Base-by-base conservation (phyloP, 2,797 vertebrate genomes). In the Falco naumanni region DNA sequence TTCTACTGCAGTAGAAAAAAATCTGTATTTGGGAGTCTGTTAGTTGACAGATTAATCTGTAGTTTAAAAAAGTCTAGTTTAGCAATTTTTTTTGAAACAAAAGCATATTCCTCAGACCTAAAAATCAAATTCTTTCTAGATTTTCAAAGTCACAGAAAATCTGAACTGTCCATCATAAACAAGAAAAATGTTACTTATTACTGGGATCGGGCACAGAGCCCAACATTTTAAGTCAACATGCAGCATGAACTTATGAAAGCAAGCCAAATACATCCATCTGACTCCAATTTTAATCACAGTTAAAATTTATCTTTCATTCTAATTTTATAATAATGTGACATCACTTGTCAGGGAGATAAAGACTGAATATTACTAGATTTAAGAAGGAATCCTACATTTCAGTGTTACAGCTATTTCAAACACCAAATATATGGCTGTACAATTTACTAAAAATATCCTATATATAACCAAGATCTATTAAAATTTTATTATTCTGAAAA, bases 191-290 rank as follows among this genome's bases (percentile, higher is more conserved):
- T 45, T 78, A 39, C 14, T 1, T 75, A 22, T 56, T 82, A n/a
- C 31, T 60, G 54, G 10, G 22, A 64, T 69, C 50, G 56, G 83
- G n/a, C 20, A 56, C 56, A 37, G 41, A 76, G 47, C 28, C 69
- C 39, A 79, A 33, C 18, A 43, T 71, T 92, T 94, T 84, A 91
- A 94, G 69, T 82, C 82, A 88, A 61, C 34, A 3, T 74, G 57
- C 45, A 75, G 65, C 19, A 77, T 26, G 63, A 84, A 45, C 83
- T 83, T 66, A 86, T 91, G 91, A 92, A 94, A 93, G 48, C 33
- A 47, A 64, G 84, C 41, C 90, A 95, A 94, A 94, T 63, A 60
- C 47, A 85, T 78, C 84, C 93, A 91, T 94, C 76, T 95, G 91
- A 66, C 84, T 96, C 64, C 47, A 81, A 31, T 92, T 96, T 87